Evolutionary conservation across 2,797 vertebrate genomes (phyloP).

Genomic region (Heterohyrax brucei): DNA sequence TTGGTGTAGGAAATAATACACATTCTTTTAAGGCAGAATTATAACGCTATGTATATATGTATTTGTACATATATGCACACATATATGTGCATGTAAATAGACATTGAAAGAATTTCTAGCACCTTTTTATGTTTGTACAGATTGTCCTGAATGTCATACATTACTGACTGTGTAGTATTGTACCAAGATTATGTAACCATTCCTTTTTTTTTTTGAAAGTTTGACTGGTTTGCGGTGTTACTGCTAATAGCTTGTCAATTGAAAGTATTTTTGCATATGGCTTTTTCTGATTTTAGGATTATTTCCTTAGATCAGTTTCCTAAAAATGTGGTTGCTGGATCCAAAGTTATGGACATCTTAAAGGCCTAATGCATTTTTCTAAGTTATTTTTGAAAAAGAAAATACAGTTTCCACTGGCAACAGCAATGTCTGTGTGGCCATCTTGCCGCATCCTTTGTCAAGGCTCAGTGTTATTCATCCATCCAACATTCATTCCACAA

Average conservation of each 20-base stretch:
- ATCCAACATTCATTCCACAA: neutral
- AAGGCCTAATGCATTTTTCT: slow-evolving; percentile 24
- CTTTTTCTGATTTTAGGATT: slow-evolving; percentile 4
- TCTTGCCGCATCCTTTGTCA: neutral
- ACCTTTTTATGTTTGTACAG: slow-evolving; percentile 7
- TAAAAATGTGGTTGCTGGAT: slow-evolving; percentile 38
- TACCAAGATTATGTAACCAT: neutral
- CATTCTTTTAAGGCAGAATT: slow-evolving; percentile 27
- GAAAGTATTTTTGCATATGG: slow-evolving; percentile 45
- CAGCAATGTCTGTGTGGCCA: neutral
- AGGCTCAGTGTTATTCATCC: neutral
- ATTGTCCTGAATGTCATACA: neutral
- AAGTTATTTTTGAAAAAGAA: slow-evolving; percentile 61
- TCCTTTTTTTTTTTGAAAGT: slow-evolving; percentile 33
- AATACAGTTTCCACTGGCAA: neutral
- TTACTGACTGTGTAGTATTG: neutral
- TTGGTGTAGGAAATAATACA: slow-evolving; percentile 3
- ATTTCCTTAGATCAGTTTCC: slow-evolving; percentile 48
- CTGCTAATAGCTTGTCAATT: neutral
- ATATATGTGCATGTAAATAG: no score
- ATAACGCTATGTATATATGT: neutral
- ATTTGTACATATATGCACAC: neutral
- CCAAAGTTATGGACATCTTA: slow-evolving; percentile 13
- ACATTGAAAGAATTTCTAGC: neutral
- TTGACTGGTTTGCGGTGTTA: slow-evolving; percentile 27